phyloP scores from a whole-genome alignment of 2,797 vertebrate species.

The Galaxias olidus region DNA sequence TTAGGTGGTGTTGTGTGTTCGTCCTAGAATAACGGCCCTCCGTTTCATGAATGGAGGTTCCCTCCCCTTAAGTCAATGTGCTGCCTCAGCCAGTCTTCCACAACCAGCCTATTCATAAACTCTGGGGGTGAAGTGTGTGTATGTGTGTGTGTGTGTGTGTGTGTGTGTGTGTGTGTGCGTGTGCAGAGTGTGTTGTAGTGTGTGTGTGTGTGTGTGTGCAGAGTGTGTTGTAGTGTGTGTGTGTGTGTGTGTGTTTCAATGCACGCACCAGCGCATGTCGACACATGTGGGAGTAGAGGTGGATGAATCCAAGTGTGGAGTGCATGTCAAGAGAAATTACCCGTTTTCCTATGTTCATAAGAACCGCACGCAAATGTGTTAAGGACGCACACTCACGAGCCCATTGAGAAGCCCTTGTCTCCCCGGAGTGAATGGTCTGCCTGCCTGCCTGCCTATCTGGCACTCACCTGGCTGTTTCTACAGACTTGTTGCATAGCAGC shows the following conservation, averaged over 20 bases:
- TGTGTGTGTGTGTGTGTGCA: constrained; percentile 16
- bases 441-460: constrained; percentile 58
- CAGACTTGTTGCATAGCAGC: constrained; percentile 79
- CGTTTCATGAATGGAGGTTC: constrained; percentile 73
- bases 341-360: constrained; percentile 19
- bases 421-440: constrained; percentile 44
- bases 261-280: not conserved
- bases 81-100: constrained; percentile 79
- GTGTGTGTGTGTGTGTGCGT: constrained; percentile 37
- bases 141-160: constrained; percentile 47
- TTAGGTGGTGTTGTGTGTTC: constrained; percentile 33
- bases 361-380: not conserved
- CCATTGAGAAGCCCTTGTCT: constrained; percentile 17
- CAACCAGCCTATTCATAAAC: constrained; percentile 84
- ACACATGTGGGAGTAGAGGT: not conserved
- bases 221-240: not conserved
- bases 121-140: constrained; percentile 49
- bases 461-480: constrained; percentile 74
- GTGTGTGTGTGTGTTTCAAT: constrained; percentile 32
- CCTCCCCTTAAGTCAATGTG: constrained; percentile 68
- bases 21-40: constrained; percentile 30
- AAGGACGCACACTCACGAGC: constrained; percentile 21
- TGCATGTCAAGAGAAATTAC: constrained; percentile 45
- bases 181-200: not conserved
- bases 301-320: not conserved